A percentile compares a stretch with the other conserved stretches of the same genome.
These are phyloP conservation scores for Indicator indicator DNA, from an alignment of 2,113 vertebrate genomes.

Conservation along the genomic window DNA sequence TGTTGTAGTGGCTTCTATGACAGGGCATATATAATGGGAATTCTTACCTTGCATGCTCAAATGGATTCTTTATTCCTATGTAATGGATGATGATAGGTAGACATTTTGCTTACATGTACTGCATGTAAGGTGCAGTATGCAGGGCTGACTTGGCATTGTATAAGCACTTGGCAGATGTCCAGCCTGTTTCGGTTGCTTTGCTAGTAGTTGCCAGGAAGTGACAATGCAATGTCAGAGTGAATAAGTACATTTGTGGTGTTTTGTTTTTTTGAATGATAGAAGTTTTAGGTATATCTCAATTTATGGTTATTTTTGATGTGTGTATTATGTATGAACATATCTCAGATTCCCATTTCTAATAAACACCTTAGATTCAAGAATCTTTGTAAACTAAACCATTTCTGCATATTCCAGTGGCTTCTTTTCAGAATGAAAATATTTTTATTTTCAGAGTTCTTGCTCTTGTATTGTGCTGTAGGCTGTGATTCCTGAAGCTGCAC, in stretches of 20 bases:
- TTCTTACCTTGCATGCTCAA: not conserved
- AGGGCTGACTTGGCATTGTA: not conserved
- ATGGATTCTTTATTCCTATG: not conserved
- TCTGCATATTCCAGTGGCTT: not conserved
- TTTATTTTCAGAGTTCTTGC: not conserved
- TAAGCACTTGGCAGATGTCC: slow-evolving; percentile 44
- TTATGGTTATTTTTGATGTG: not conserved
- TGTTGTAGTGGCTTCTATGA: not conserved
- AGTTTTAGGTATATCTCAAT: not conserved
- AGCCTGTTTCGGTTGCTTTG: not conserved
- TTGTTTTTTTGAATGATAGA: not conserved
- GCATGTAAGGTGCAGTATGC: not conserved
- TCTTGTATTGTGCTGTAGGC: not conserved
- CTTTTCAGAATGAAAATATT: not conserved
- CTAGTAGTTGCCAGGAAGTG: slow-evolving; percentile 11
- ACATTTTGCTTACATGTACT: not conserved
- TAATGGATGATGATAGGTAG: not conserved
- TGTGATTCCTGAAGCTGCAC: not conserved
- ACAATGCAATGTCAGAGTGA: not conserved
- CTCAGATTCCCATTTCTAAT: not conserved
- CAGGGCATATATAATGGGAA: fast-evolving
- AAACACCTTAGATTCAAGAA: not conserved
- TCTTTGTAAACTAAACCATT: not conserved
- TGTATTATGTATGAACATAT: not conserved
- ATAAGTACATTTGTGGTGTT: not conserved